Evolutionary conservation across 1,140 invertebrate genomes (phyloP).

Genomic region (Glossosoma conforme): DNA sequence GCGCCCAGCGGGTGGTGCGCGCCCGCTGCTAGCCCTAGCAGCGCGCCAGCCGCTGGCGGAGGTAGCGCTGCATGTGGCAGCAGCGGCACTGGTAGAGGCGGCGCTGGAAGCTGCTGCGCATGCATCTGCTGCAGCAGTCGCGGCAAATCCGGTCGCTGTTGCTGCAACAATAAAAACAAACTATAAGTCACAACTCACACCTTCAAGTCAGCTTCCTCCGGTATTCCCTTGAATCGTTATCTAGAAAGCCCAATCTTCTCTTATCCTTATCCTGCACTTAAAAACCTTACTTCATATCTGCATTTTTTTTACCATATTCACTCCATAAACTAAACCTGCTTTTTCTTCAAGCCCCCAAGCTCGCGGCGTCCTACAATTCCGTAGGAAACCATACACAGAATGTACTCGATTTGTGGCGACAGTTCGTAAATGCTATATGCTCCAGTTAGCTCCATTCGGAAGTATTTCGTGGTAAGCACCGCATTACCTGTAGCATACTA

Average conservation of each 20-base stretch:
- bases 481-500: no score
- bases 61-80: slow-evolving; percentile 67
- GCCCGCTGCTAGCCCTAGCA: slow-evolving; percentile 49
- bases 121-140: slow-evolving; percentile 85
- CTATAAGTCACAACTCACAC: background rate
- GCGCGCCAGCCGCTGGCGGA: slow-evolving; percentile 52
- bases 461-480: no score
- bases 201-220: background rate
- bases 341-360: no score
- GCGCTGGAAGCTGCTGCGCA: slow-evolving; percentile 77
- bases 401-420: no score
- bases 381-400: no score
- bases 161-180: slow-evolving; percentile 44
- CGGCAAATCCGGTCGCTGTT: slow-evolving; percentile 72
- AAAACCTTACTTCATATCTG: no score
- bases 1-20: slow-evolving; percentile 61
- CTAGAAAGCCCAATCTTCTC: background rate
- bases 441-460: no score
- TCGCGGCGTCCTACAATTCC: no score
- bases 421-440: no score
- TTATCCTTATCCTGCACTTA: no score
- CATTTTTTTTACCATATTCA: no score
- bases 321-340: no score
- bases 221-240: background rate
- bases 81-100: slow-evolving; percentile 59